Base-by-base conservation (phyloP, 2,797 vertebrate genomes). In the Pseudomugil gertrudae region DNA sequence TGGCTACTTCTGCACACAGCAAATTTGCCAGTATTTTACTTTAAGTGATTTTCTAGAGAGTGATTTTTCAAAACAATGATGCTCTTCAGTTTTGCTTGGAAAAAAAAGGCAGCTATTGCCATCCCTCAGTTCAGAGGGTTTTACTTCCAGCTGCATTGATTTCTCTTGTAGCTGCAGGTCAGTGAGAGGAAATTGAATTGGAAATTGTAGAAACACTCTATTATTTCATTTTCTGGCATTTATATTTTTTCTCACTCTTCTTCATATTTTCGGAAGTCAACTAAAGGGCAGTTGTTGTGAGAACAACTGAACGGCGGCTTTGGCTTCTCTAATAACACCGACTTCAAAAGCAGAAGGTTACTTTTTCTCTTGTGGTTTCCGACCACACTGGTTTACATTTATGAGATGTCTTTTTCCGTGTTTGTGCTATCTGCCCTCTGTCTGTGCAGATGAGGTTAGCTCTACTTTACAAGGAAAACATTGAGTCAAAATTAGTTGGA, bases 111-210 rank as follows among this genome's bases (percentile, higher is more conserved):
- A 63, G 68, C 80, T 83, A 54, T 87, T 81, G 82, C 78, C 76
- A 77, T 81, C 81, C 71, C 59, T 77, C 72, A 67, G 55, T 74
- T 76, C 74, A 72, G 66, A 86, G 83, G 74, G 69, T 85, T 90
- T 91, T 84, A 86, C 88, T 89, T 79, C 58, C 61, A 45, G 74
- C 78, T 63, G 78, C 88, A 92, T 92, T 90, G 91, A 93, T 94
- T 93, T 91, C 84, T 87, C 77, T 84, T 88, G 79, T 90, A 90
- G 86, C 90, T 84, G 80, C 87, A 83, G 91, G 90, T 93, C 92
- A 92, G 80, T 26, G 32, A 51, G 71, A 91, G 90, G 87, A 94
- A 91, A 93, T 92, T 92, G 87, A 93, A 93, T 91, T 92, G 89
- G 87, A 93, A 91, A 90, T 92, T 82, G 81, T 86, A 78, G 85